A percentile compares a stretch with the other conserved stretches of the same genome.
These are phyloP conservation scores for Calephelis virginiensis DNA, from an alignment of 1,140 invertebrate genomes.

Conservation along the genomic window DNA sequence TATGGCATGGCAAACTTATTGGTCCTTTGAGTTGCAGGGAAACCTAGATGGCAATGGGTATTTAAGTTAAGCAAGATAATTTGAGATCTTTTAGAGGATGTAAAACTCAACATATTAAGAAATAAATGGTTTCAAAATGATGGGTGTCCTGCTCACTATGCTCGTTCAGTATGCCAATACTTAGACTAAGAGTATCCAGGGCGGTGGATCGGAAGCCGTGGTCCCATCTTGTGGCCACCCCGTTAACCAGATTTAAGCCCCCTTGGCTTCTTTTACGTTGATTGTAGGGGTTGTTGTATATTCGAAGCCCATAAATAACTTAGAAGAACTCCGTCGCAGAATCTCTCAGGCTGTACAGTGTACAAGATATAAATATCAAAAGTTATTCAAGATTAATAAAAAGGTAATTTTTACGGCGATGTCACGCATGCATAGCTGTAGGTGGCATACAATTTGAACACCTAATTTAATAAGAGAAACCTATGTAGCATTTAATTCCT, in stretches of 20 bases:
- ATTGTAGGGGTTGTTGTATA: constrained; percentile 32
- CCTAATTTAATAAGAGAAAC: constrained; percentile 19
- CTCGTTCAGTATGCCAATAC: constrained; percentile 16
- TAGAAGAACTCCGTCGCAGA: constrained; percentile 29
- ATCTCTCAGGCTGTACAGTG: constrained; percentile 22
- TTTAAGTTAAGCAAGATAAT: constrained; percentile 13
- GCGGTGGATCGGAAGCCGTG: constrained; percentile 26
- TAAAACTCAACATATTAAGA: constrained; percentile 14
- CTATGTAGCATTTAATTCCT: constrained; percentile 6
- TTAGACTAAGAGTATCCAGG: constrained; percentile 21
- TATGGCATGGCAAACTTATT: constrained; percentile 13
- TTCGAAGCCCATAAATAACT: constrained; percentile 31
- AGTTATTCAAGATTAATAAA: constrained; percentile 25
- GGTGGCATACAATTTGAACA: constrained; percentile 29
- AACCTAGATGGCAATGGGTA: constrained; percentile 9
- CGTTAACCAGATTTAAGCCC: constrained; percentile 25
- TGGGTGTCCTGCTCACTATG: constrained; percentile 3
- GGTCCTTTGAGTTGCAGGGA: constrained; percentile 18
- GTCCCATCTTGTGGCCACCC: constrained; percentile 28
- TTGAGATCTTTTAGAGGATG: constrained; percentile 19
- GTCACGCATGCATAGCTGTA: constrained; percentile 28
- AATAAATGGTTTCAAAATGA: constrained; percentile 34
- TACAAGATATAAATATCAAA: constrained; percentile 26
- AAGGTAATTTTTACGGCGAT: constrained; percentile 29
- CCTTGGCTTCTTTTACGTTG: constrained; percentile 36